Evolutionary conservation across 2,113 vertebrate species (phyloP), one percentile per base, ranked within the genome.

Genomic region (Psephotus haematonotus): DNA sequence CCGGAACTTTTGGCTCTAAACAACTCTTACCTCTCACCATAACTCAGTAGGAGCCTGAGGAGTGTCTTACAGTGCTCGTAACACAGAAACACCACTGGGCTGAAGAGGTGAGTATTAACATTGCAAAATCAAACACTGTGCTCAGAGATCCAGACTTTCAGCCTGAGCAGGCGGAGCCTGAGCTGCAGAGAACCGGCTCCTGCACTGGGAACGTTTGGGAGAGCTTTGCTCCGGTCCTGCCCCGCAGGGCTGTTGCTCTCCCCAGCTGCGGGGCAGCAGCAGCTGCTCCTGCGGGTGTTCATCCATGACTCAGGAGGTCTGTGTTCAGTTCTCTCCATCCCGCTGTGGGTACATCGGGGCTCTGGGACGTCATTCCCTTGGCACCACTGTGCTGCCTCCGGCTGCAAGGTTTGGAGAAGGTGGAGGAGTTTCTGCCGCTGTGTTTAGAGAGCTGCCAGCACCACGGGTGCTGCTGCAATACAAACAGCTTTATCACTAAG

Each of bases 121-220:
- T 95, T 81, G 85, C 93, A 92, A 92, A 97, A 86, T 29, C 19
- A 11, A 81, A 12, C 15, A 37, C 49, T 43, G 16, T 11, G 59
- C 35, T 96, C 50, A 76, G 90, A 88, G 88, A 74, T 39, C 91
- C 93, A 74, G 96, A 90, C 77, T 88, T 96, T 94, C 93, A 86
- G 90, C 96, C 91, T 7, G n/a, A 83, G 94, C 96, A 90, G 94
- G 95, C 77, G 10, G 60, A 81, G 86, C 46, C 1, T 44, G 82
- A n/a, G 86, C 88, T 57, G 87, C 88, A 67, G 91, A 72, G 47
- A 72, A 79, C 17, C 13, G 2, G 84, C 37, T 35, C 71, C 7
- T 3, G 39, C 8, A 8, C 18, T 19, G 50, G 92, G 81, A 29
- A 62, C 57, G 25, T 69, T 25, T 39, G 79, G 89, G 79, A 52